Evolutionary conservation across 1,140 invertebrate genomes (phyloP), one percentile per base, ranked within the genome.

Genomic region (Caenorhabditis brenneri): DNA sequence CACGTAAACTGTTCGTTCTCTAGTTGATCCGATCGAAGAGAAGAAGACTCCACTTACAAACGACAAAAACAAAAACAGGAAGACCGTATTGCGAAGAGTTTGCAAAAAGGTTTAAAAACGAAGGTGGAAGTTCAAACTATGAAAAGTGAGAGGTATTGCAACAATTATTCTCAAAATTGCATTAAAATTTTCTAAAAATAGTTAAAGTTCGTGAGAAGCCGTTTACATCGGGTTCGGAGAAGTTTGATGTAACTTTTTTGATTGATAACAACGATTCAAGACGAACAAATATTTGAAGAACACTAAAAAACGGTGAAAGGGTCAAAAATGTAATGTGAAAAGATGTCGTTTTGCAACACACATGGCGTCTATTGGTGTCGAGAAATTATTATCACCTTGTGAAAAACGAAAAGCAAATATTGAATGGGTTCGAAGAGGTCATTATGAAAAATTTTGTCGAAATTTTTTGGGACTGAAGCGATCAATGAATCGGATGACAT

Each of bases 201-300:
- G 58, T 16, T 16, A 16, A 2, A 7, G 6, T 33, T 33, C 24
- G 9, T 16, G 16, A 10, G 29, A 36, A 33, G 15, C n/a, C 22
- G 36, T 46, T 33, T 5, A 74, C 15, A 74, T 15, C 16, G 12
- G 33, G 5, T 74, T 24, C 65, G 65, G 9, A 74, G 65, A 74
- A 74, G 65, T 39, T 42, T 74, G 65, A 12, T 39, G 65, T 74
- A 6, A 74, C 36, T 36, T 74, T 31, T 74, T 10, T 74, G 65
- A 74, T 42, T 74, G 65, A 74, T 74, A 74, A 39, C 16, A 36
- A 42, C 65, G 22, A n/a, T 3, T 10, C 12, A n/a, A 24, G 33
- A 74, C 65, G 65, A 74, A 42, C 36, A 74, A 74, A 74, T 74
- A 74, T 74, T 74, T 74, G 65, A 10, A 74, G 36, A 42, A n/a